These are phyloP conservation scores for Gorsachius goisagi DNA, from an alignment of 2,113 vertebrate species.

Conservation along the genomic window DNA sequence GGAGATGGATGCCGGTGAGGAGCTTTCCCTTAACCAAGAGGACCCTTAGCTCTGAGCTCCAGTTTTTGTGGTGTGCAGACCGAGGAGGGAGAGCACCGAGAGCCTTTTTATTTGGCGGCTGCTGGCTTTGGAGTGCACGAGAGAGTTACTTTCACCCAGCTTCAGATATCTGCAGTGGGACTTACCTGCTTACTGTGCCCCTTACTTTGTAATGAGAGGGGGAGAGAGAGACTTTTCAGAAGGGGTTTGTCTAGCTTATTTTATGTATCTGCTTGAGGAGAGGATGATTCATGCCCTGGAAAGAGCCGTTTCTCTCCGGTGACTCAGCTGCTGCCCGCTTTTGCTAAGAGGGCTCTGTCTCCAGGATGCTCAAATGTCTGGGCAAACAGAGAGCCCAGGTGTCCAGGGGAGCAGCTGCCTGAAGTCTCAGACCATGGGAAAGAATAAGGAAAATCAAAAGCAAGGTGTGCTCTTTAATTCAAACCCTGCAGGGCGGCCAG, in stretches of 20 bases:
- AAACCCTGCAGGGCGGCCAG: background rate
- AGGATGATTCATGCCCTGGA: background rate
- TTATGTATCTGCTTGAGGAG: background rate
- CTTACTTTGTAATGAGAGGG: background rate
- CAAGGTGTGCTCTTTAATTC: background rate
- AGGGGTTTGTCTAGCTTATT: background rate
- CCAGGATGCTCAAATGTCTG: background rate
- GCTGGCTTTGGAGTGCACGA: background rate
- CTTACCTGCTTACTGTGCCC: background rate
- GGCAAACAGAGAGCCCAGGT: background rate
- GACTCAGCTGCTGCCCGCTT: rapidly evolving
- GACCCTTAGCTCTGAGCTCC: background rate
- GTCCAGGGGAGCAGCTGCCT: background rate
- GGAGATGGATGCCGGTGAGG: background rate
- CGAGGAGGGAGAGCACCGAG: background rate
- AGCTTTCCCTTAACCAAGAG: background rate
- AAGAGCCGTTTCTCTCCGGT: background rate
- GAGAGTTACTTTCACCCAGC: background rate
- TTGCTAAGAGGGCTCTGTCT: background rate
- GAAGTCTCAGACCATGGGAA: background rate
- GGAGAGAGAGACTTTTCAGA: background rate
- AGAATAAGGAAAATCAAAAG: background rate
- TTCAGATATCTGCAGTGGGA: background rate
- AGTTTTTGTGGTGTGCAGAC: too few relatives aligned
- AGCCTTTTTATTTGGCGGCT: background rate